Evolutionary conservation across 2,113 vertebrate genomes (phyloP).

Genomic region (Pluvianellus socialis): DNA sequence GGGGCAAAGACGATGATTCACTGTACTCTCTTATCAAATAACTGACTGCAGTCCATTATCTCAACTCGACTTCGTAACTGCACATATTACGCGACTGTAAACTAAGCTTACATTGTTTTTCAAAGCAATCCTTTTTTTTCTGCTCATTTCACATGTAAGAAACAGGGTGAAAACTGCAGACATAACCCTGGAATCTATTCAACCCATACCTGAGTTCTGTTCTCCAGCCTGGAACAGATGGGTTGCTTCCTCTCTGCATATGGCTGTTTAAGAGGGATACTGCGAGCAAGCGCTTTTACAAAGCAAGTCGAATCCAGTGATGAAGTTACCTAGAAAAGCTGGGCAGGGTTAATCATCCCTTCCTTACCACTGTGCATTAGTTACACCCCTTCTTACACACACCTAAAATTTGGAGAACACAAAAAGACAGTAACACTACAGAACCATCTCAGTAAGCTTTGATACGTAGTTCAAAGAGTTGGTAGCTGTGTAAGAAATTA

Average conservation of each 20-base stretch:
- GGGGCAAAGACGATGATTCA: not conserved
- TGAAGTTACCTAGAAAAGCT: not conserved
- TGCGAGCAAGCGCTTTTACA: not conserved
- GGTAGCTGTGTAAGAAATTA: not conserved
- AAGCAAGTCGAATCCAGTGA: not conserved
- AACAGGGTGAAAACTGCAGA: not conserved
- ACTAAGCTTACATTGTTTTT: not conserved
- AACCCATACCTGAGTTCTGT: not conserved
- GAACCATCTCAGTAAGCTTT: not conserved
- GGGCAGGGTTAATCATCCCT: not conserved
- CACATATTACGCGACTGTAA: not conserved
- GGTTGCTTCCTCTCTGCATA: not conserved
- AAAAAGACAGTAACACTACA: not conserved
- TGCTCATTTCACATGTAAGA: not conserved
- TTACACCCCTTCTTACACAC: not conserved
- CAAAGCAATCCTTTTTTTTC: not conserved
- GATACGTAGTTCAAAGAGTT: not conserved
- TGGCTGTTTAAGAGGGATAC: not conserved
- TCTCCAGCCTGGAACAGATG: not conserved
- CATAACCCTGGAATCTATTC: not conserved
- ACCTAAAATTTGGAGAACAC: not conserved
- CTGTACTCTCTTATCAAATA: not conserved
- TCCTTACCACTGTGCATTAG: not conserved
- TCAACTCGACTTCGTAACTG: not conserved
- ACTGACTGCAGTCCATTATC: not conserved